phyloP scores from a whole-genome alignment of 2,113 vertebrate species.

The Lanius collurio region DNA sequence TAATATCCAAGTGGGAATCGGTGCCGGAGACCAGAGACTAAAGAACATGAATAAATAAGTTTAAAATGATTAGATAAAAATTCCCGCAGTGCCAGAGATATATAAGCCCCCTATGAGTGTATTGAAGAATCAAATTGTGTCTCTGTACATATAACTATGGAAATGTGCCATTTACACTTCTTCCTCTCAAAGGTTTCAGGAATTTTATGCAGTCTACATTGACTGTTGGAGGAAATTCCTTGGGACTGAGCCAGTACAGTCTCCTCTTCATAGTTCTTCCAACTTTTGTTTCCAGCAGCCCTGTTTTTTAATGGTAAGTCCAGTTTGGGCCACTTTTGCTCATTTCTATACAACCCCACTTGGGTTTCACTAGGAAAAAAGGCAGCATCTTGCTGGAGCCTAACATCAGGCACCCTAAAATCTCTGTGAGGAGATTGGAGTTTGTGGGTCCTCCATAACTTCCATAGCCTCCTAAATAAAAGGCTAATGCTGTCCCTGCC shows the following conservation, averaged over 20 bases:
- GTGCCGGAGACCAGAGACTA: rapidly evolving
- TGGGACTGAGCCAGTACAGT: not conserved
- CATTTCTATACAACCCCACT: not conserved
- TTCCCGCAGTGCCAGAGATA: no score
- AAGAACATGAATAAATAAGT: not conserved
- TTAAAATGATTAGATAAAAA: not conserved
- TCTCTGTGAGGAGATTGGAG: not conserved
- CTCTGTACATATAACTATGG: not conserved
- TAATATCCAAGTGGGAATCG: not conserved
- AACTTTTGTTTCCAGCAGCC: not conserved
- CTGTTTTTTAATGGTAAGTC: not conserved
- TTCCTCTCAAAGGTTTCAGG: not conserved
- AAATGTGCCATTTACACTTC: not conserved
- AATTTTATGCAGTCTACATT: not conserved
- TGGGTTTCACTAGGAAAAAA: not conserved
- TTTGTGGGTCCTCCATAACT: not conserved
- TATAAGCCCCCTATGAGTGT: rapidly evolving
- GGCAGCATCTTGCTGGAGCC: not conserved
- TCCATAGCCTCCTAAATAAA: not conserved
- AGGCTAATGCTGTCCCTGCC: not conserved
- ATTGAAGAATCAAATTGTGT: not conserved
- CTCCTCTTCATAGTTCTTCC: not conserved
- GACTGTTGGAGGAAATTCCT: not conserved
- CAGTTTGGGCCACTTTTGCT: not conserved
- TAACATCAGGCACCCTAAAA: not conserved